Evolutionary conservation across 1,140 invertebrate species (phyloP).

Genomic region (Wasmannia auropunctata): DNA sequence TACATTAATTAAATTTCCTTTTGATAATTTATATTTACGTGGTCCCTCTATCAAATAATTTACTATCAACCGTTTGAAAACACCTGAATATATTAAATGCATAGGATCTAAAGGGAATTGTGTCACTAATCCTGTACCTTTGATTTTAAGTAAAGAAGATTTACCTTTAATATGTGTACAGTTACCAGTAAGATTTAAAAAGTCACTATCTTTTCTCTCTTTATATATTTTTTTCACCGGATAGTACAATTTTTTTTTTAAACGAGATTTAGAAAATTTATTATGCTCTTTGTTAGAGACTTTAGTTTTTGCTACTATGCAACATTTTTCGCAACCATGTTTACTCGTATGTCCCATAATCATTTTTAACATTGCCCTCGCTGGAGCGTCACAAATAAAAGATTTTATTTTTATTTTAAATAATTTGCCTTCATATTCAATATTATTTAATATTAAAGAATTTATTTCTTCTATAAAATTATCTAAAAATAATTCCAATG

Average conservation of each 20-base stretch:
- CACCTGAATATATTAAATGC: background rate
- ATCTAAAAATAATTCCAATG: background rate
- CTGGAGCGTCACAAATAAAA: background rate
- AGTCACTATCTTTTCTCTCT: background rate
- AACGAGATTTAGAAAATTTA: background rate
- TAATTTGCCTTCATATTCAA: background rate
- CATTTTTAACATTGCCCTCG: background rate
- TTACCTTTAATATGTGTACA: background rate
- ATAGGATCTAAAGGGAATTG: background rate
- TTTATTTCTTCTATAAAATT: background rate
- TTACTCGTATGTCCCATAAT: conserved; percentile 11
- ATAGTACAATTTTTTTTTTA: background rate
- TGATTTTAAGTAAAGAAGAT: background rate
- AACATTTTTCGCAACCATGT: background rate
- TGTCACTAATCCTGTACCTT: background rate
- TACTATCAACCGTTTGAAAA: background rate
- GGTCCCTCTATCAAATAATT: background rate
- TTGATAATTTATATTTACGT: background rate
- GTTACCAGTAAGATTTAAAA: background rate
- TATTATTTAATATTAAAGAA: background rate
- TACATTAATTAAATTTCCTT: background rate
- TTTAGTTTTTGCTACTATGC: background rate
- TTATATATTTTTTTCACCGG: background rate
- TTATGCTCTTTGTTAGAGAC: background rate
- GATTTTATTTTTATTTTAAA: background rate